phyloP scores from a whole-genome alignment of 2,113 vertebrate species.

The Calyptomena viridis region DNA sequence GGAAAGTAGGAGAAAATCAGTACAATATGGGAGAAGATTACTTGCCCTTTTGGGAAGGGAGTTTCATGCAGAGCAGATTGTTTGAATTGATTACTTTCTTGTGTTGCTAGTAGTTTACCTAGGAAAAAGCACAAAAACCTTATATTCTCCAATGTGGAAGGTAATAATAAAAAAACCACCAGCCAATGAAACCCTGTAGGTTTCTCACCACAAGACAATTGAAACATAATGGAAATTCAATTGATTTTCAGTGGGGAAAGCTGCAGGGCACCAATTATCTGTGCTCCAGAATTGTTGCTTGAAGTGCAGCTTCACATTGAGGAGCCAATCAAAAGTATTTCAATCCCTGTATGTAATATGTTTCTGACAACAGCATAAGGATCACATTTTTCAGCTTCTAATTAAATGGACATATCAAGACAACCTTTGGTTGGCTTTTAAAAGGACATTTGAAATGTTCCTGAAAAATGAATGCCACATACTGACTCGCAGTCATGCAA shows the following conservation, averaged over 20 bases:
- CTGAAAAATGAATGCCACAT: background rate
- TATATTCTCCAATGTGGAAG: conserved; percentile 35
- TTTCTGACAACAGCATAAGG: background rate
- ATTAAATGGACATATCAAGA: conserved; percentile 20
- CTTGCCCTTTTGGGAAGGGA: background rate
- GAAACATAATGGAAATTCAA: conserved; percentile 70
- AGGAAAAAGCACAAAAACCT: conserved; percentile 31
- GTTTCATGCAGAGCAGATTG: conserved; percentile 34
- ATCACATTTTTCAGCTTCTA: conserved; percentile 30
- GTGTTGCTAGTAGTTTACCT: conserved; percentile 26
- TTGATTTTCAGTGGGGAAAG: conserved; percentile 63
- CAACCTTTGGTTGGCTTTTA: background rate
- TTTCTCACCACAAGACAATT: conserved; percentile 58
- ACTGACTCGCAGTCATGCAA: background rate
- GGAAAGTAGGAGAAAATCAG: background rate
- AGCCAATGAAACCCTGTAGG: conserved; percentile 24
- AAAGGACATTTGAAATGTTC: background rate
- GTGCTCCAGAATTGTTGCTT: conserved; percentile 49
- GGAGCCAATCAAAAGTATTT: conserved; percentile 49
- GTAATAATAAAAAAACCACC: conserved; percentile 44
- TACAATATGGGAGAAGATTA: background rate
- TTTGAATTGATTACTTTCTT: conserved; percentile 50
- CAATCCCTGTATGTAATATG: background rate
- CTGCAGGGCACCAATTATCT: conserved; percentile 69
- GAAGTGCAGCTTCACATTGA: conserved; percentile 40